A percentile compares a stretch with the other conserved stretches of the same genome.
Evolutionary conservation across 2,888 invertebrate species (phyloP).

Genomic region (Emmelina monodactyla): DNA sequence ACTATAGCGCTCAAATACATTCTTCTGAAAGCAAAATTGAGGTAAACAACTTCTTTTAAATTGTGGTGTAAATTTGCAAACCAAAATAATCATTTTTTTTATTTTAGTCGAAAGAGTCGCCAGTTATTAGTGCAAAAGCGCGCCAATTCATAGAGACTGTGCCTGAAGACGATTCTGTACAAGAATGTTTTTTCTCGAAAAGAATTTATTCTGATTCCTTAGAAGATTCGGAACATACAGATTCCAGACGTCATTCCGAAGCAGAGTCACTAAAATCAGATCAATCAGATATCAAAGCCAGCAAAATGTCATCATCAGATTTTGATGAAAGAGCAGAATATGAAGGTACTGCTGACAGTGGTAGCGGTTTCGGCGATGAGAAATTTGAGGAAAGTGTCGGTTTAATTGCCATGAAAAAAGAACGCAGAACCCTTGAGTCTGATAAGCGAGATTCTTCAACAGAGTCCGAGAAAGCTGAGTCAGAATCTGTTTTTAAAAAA

Average conservation of each 20-base stretch:
- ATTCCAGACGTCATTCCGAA: conserved; percentile 58
- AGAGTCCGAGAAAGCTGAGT: conserved; percentile 38
- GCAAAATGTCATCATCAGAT: conserved; percentile 54
- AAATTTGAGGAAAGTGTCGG: conserved; percentile 58
- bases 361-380: conserved; percentile 60
- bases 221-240: conserved; percentile 60
- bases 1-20: conserved; percentile 39
- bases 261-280: conserved; percentile 61
- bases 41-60: no score
- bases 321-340: conserved; percentile 60
- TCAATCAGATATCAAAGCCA: conserved; percentile 51
- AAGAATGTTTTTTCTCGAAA: conserved; percentile 63
- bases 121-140: conserved; percentile 60
- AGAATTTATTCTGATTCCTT: conserved; percentile 60
- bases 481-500: conserved; percentile 49
- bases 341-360: conserved; percentile 54
- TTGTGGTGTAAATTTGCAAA: no score
- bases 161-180: conserved; percentile 63
- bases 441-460: conserved; percentile 48
- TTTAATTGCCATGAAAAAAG: conserved; percentile 47
- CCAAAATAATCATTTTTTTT: no score
- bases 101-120: conserved; percentile 30
- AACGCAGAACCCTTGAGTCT: conserved; percentile 31
- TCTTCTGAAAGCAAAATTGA: conserved; percentile 13
- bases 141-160: conserved; percentile 62